These are phyloP conservation scores for Volucella inflata DNA, from an alignment of 2,888 invertebrate genomes.

Conservation along the genomic window DNA sequence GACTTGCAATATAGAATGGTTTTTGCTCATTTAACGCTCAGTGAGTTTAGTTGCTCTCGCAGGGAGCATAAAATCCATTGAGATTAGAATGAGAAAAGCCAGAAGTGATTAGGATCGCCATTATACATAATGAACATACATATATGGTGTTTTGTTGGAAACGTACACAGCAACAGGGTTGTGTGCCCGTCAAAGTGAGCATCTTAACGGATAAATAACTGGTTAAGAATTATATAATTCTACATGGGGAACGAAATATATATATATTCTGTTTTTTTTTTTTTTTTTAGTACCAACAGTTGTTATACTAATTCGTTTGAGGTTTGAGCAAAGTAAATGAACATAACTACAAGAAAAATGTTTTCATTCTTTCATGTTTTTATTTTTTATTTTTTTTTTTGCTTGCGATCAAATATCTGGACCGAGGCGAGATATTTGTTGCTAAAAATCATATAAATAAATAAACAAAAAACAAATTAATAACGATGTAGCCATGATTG, in stretches of 20 bases:
- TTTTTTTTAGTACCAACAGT: constrained; percentile 27
- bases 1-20: constrained; percentile 41
- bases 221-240: constrained; percentile 76
- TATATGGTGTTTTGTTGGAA: constrained; percentile 16
- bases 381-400: constrained; percentile 40
- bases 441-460: constrained; percentile 75
- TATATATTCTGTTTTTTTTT: constrained; percentile 17
- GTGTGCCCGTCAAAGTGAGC: constrained; percentile 13
- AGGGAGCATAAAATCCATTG: constrained; percentile 71
- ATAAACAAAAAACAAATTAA: constrained; percentile 67
- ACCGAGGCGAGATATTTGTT: constrained; percentile 75
- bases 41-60: constrained; percentile 68
- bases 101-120: constrained; percentile 2
- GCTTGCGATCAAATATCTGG: constrained; percentile 72
- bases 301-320: constrained; percentile 80
- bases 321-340: constrained; percentile 83
- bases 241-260: constrained; percentile 61
- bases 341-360: constrained; percentile 81
- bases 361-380: constrained; percentile 24
- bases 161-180: not conserved
- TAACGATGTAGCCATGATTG: constrained; percentile 58
- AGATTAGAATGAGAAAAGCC: constrained; percentile 75
- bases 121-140: not conserved
- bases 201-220: constrained; percentile 78
- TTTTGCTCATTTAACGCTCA: constrained; percentile 73